A percentile compares a stretch with the other conserved stretches of the same genome.
phyloP scores from a whole-genome alignment of 1,140 invertebrate genomes.

The Trichonephila inaurata region DNA sequence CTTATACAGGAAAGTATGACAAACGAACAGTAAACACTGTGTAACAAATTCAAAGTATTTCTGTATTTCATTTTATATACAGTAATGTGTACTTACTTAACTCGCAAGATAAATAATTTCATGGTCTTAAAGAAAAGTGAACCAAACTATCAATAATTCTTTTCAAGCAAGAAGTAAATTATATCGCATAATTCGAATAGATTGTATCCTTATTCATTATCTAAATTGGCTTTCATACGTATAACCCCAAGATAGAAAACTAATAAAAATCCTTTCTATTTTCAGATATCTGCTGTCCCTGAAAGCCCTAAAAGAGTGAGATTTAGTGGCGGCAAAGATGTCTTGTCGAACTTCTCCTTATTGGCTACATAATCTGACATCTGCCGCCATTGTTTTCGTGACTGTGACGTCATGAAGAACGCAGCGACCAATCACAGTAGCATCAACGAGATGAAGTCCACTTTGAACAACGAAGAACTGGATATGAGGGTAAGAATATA shows the following conservation, averaged over 20 bases:
- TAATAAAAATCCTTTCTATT: background rate
- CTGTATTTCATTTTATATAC: too few species aligned
- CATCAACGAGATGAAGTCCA: conserved; percentile 57
- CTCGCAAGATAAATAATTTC: too few species aligned
- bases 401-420: conserved; percentile 59
- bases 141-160: too few species aligned
- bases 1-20: too few species aligned
- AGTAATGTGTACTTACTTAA: too few species aligned
- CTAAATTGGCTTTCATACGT: background rate
- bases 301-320: background rate
- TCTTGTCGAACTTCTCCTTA: background rate
- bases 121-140: too few species aligned
- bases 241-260: background rate
- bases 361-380: conserved; percentile 47
- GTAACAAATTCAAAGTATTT: too few species aligned
- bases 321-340: background rate
- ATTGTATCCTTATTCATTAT: too few species aligned
- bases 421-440: conserved; percentile 51
- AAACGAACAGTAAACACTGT: too few species aligned
- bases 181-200: too few species aligned
- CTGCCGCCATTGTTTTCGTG: conserved; percentile 45
- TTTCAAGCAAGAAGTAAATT: too few species aligned
- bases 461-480: conserved; percentile 64
- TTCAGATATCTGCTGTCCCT: background rate
- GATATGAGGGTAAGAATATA: conserved; percentile 58